Evolutionary conservation across 2,888 invertebrate genomes (phyloP), one percentile per base, ranked within the genome.

Genomic region (Acrocera orbiculus): DNA sequence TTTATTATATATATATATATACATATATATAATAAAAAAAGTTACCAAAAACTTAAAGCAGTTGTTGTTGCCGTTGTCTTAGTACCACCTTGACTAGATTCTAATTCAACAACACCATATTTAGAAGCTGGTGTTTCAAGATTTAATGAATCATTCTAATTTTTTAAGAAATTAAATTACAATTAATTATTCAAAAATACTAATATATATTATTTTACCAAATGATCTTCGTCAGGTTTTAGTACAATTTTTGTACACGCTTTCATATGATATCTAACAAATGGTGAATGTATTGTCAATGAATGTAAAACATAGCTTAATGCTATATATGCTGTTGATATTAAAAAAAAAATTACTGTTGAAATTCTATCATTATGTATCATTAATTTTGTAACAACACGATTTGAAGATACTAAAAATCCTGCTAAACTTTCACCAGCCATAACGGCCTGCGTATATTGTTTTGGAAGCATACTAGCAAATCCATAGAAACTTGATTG

Each of bases 401-500:
- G 69, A 53, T 85, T 85, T 27, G 76, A 61, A 15, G 89, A 87
- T 14, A 89, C 83, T 62, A 85, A 71, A 42, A 89, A 76, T 3
- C 90, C 89, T 14, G 89, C 62, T 39, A 61, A 50, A 79, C 89
- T 90, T 69, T 90, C 90, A 38, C 90, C 90, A 5, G 82, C 81
- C 90, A 90, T 90, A 2, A 90, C 86, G 20, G 90, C 89, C 57
- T 90, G 89, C 0, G 89, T 90, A 50, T 89, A 90, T 41, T 80
- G 76, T 30, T 61, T 60, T 15, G 90, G 90, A 40, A 90, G 63
- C 74, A 89, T 89, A 39, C 87, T 86, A 2, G 89, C 85, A 54
- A 86, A 89, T 3, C 90, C 90, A 54, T 90, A 90, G 60, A 89
- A 90, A 51, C 89, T 89, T 1, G 87, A 87, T 55, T 90, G 90